Evolutionary conservation across 1,140 invertebrate genomes (phyloP), one percentile per base, ranked within the genome.

Genomic region (Neodiprion fabricii): DNA sequence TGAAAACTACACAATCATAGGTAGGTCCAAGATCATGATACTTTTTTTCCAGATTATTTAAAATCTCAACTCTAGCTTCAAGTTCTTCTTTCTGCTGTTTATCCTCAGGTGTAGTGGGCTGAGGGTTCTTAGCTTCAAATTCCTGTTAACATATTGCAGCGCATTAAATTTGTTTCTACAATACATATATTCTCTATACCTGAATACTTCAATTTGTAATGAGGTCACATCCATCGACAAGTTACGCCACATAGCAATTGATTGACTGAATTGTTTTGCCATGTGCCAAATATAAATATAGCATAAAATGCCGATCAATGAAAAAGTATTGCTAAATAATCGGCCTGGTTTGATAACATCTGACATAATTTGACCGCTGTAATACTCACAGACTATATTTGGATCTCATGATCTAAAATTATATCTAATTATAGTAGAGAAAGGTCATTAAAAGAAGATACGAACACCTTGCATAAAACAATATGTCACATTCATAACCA

Each of bases 1-100:
- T 91, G 86, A 96, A 99, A 11, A 99, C 91, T 72, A 99, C 90
- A 90, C 96, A 97, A 86, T 99, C 98, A 87, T 95, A 98, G 11
- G 95, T 92, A 23, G 97, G 96, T 28, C 97, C 96, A 72, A 93
- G 84, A 87, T 99, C 96, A 75, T 86, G 90, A 84, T 94, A 96
- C 83, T 97, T 97, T 86, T 98, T 99, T 79, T 99, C 98, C 69
- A 95, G 89, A 77, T 86, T 90, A 76, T 91, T 94, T 28, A 99
- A 88, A 71, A 96, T 89, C 79, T 99, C 98, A 49, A 98, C 87
- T 83, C 93, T 92, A 17, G 93, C 92, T 81, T 98, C 96, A 3
- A 97, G 85, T 83, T 99, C 96, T 85, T 99, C 98, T 85, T 97
- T 97, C 47, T 91, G 86, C 9, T 96, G 87, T 89, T 97, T 98